These are phyloP conservation scores for Oxyruncus cristatus DNA, from an alignment of 2,113 vertebrate species.

Conservation along the genomic window DNA sequence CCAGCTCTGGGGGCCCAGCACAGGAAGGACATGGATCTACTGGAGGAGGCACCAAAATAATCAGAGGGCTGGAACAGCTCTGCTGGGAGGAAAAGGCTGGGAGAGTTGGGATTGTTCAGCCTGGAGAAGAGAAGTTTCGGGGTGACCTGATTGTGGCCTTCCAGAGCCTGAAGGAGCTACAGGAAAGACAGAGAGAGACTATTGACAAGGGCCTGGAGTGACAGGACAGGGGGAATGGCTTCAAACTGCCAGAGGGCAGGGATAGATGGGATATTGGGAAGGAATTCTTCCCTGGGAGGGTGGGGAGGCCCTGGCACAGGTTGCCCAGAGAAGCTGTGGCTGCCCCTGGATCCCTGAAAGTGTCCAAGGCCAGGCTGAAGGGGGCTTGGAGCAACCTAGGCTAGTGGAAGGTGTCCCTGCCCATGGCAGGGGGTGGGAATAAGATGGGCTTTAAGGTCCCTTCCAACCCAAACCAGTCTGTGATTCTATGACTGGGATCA, in stretches of 20 bases:
- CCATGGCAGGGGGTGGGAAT: fast-evolving
- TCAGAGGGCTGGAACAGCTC: not conserved
- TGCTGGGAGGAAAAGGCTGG: not conserved
- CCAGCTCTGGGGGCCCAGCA: not conserved
- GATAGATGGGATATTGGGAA: not conserved
- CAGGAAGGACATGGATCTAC: not conserved
- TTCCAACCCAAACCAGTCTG: not conserved
- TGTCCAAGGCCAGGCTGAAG: not conserved
- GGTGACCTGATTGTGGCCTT: not conserved
- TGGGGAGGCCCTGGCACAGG: not conserved
- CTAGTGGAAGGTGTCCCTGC: not conserved
- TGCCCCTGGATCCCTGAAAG: not conserved
- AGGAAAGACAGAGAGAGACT: not conserved
- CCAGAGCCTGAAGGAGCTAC: not conserved
- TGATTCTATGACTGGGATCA: not conserved
- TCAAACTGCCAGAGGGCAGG: not conserved
- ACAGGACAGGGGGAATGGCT: not conserved
- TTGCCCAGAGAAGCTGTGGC: not conserved
- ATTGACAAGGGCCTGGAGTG: not conserved
- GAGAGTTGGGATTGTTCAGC: not conserved
- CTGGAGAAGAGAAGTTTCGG: not conserved
- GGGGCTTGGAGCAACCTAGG: not conserved
- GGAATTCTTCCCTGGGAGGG: not conserved
- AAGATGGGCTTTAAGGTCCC: fast-evolving
- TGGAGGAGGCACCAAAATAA: not conserved